Evolutionary conservation across 2,888 invertebrate genomes (phyloP), one percentile per base, ranked within the genome.

Genomic region (Drosophila anomalata): DNA sequence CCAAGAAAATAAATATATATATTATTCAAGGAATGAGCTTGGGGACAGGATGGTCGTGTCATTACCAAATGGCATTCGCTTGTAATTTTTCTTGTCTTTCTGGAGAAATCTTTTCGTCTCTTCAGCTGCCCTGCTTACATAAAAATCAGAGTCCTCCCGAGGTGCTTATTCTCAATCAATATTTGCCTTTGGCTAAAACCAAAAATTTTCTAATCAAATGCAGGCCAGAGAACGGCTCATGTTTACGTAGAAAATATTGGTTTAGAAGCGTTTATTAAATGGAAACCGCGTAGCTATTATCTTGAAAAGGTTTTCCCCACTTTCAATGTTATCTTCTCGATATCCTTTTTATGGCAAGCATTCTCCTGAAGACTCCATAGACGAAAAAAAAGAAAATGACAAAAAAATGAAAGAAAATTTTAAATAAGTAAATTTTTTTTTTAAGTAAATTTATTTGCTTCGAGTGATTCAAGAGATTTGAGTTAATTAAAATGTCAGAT

Each of bases 201-300:
- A 4, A 36, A 36, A 36, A 51, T 44, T 57, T 54, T 63, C 41
- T 48, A 65, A 75, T 76, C 67, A 67, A 36, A 67, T 54, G 11
- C n/a, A 8, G 44, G 31, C 55, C 29, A 26, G 22, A 22, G 11
- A 14, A 44, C 39, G 9, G 17, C 36, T 41, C 20, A 52, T 53
- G 63, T 69, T 73, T 55, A 58, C 56, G 39, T n/a, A 33, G 56
- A 11, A 79, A 82, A 68, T 70, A 79, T 77, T 68, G 24, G 60
- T 56, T 44, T 68, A 41, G 50, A 61, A 58, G 66, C 33, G 36
- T 53, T 63, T 73, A 53, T 76, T 62, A 54, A 78, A 69, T 60
- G 56, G 58, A 24, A 55, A 72, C 12, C 29, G 31, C 54, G 14
- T 44, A 33, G 17, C 61, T 46, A 48, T 12, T 59, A 70, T 56